Conservation (phyloP, 2,797 vertebrate species). For the Eulemur mongoz region DNA sequence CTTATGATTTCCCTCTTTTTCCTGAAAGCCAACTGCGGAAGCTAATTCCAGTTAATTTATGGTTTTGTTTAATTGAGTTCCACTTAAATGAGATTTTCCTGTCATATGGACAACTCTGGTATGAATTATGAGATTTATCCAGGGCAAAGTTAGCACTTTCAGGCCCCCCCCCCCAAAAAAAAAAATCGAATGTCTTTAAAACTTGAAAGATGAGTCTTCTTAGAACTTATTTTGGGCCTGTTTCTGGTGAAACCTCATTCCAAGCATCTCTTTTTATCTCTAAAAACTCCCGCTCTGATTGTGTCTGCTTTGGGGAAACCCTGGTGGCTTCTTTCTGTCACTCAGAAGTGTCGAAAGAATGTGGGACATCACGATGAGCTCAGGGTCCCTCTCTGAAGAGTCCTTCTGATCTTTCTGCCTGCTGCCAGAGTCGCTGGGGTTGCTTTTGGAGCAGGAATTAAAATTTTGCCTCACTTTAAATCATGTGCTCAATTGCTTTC, state of each 20-base stretch:
- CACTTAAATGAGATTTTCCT: constrained; percentile 19
- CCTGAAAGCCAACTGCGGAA: constrained; percentile 38
- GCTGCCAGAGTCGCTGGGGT: background rate
- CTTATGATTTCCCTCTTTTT: background rate
- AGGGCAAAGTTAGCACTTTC: background rate
- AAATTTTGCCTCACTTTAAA: constrained; percentile 25
- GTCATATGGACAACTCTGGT: background rate
- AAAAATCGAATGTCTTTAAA: constrained; percentile 2
- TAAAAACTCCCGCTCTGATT: constrained; percentile 36
- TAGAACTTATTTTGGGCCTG: background rate
- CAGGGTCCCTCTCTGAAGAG: background rate
- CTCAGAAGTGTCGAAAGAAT: constrained; percentile 36
- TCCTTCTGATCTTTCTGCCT: background rate
- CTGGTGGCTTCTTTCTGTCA: background rate
- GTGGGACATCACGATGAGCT: background rate
- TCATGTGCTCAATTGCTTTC: constrained; percentile 25
- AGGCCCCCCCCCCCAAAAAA: background rate
- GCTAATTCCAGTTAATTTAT: constrained; percentile 15
- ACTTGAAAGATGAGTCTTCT: background rate
- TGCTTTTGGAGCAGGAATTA: background rate
- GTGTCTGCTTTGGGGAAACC: background rate
- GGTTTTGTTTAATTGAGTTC: constrained; percentile 24
- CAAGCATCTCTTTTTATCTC: constrained; percentile 31
- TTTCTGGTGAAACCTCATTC: constrained; percentile 16
- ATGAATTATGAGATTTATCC: constrained; percentile 1